Percentiles rank a stretch among this genome's conserved stretches.
Evolutionary conservation across 2,797 vertebrate species (phyloP).

Genomic region (Cossypha niveicapilla): DNA sequence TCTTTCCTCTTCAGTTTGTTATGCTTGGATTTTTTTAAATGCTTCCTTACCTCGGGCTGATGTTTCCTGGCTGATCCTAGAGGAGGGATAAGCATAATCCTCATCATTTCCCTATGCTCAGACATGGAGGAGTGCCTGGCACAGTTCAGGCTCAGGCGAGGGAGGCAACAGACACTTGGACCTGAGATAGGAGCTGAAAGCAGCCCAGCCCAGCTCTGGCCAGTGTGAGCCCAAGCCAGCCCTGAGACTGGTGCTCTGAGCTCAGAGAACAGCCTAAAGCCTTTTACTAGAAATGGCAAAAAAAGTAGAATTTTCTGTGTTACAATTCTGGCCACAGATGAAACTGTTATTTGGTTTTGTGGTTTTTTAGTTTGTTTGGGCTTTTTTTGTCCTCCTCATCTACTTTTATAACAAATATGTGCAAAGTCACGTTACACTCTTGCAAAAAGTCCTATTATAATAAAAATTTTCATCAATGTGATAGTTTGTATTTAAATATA

Average conservation of each 20-base stretch:
- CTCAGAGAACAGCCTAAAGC: background rate
- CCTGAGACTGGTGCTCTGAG: background rate
- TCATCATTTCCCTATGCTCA: background rate
- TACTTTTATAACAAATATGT: background rate
- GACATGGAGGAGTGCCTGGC: background rate
- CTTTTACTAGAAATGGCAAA: background rate
- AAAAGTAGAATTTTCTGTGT: background rate
- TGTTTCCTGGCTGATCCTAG: background rate
- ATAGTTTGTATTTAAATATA: background rate
- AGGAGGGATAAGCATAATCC: rapidly evolving
- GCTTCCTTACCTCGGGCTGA: background rate
- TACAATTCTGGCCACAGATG: background rate
- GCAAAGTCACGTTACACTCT: background rate
- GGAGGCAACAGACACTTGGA: rapidly evolving
- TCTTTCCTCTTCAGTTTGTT: background rate
- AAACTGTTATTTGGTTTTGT: background rate
- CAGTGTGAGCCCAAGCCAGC: background rate
- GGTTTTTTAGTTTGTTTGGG: background rate
- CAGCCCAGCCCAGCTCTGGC: background rate
- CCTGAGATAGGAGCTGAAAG: rapidly evolving
- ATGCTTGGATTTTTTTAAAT: background rate
- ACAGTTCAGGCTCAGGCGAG: background rate
- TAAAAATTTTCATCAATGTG: background rate
- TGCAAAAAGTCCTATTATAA: background rate
- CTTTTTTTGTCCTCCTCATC: background rate